phyloP scores from a whole-genome alignment of 2,113 vertebrate species.

The Euleptes europaea region DNA sequence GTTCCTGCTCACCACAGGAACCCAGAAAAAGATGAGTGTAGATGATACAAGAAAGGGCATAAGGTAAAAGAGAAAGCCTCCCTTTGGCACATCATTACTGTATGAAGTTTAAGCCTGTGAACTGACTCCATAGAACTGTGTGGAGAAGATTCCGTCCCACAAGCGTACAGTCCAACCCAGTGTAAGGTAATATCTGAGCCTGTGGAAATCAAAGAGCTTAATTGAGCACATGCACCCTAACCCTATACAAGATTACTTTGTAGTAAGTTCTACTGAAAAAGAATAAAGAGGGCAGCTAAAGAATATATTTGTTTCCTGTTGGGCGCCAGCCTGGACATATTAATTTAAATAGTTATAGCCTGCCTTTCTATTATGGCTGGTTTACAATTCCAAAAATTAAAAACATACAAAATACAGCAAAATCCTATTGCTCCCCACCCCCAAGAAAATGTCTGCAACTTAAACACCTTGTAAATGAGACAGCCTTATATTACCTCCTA shows the following conservation, averaged over 20 bases:
- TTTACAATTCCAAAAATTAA: too few relatives aligned
- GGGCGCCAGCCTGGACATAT: too few relatives aligned
- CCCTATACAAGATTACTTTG: not conserved
- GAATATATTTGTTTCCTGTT: too few relatives aligned
- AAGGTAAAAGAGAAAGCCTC: slow-evolving; percentile 18
- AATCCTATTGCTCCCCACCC: too few relatives aligned
- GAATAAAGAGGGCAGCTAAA: too few relatives aligned
- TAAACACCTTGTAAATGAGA: too few relatives aligned
- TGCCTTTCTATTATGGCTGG: too few relatives aligned
- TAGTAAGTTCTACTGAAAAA: not conserved
- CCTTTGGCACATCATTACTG: slow-evolving; percentile 10
- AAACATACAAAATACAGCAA: too few relatives aligned
- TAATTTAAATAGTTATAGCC: too few relatives aligned
- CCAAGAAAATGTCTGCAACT: too few relatives aligned
- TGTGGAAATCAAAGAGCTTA: not conserved
- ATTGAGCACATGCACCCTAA: not conserved
- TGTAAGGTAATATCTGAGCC: not conserved
- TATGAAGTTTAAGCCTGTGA: slow-evolving; percentile 17
- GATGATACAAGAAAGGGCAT: slow-evolving; percentile 17
- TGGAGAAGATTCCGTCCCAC: not conserved
- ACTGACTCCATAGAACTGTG: not conserved
- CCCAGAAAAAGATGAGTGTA: slow-evolving; percentile 43
- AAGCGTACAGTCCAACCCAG: not conserved
- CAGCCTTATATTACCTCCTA: too few relatives aligned
- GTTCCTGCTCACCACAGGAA: slow-evolving; percentile 43